These are phyloP conservation scores for Cylloceria caligata DNA, from an alignment of 2,888 invertebrate genomes.

Conservation along the genomic window DNA sequence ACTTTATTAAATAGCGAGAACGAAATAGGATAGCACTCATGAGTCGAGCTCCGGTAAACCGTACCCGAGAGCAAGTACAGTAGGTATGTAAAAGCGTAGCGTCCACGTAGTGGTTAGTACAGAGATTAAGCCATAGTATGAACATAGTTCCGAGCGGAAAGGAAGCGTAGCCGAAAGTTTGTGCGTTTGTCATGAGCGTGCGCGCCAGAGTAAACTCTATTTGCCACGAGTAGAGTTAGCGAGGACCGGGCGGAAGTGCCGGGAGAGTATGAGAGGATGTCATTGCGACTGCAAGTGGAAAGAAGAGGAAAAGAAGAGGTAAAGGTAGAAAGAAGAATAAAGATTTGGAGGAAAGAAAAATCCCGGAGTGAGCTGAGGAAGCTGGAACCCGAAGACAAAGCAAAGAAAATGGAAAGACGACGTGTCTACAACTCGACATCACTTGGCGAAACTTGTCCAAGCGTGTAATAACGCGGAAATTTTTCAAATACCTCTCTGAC, in stretches of 20 bases:
- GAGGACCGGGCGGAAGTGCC: conserved; percentile 55
- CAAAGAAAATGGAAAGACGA: conserved; percentile 50
- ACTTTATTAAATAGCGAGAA: conserved; percentile 58
- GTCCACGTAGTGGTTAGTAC: conserved; percentile 12
- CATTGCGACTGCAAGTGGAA: conserved; percentile 43
- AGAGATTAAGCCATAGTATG: conserved; percentile 23
- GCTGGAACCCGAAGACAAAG: conserved; percentile 53
- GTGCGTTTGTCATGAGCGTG: conserved; percentile 23
- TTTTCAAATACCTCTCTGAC: conserved; percentile 14
- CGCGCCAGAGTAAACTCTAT: conserved; percentile 54
- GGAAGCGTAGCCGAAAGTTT: conserved; percentile 50
- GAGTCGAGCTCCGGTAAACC: conserved; percentile 12
- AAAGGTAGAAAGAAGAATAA: conserved; percentile 2
- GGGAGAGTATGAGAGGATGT: conserved; percentile 52
- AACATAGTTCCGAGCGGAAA: conserved; percentile 29
- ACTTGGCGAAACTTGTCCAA: conserved; percentile 46
- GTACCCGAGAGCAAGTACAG: conserved; percentile 17
- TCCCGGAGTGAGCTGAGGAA: conserved; percentile 39
- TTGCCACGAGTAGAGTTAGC: conserved; percentile 59
- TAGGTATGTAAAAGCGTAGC: background rate
- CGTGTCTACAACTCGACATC: conserved; percentile 33
- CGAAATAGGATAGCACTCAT: background rate
- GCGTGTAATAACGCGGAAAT: conserved; percentile 44
- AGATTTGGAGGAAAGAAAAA: conserved; percentile 39
- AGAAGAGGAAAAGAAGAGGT: conserved; percentile 23